phyloP scores from a whole-genome alignment of 1,140 invertebrate genomes.

The Tetramorium parvispinum region DNA sequence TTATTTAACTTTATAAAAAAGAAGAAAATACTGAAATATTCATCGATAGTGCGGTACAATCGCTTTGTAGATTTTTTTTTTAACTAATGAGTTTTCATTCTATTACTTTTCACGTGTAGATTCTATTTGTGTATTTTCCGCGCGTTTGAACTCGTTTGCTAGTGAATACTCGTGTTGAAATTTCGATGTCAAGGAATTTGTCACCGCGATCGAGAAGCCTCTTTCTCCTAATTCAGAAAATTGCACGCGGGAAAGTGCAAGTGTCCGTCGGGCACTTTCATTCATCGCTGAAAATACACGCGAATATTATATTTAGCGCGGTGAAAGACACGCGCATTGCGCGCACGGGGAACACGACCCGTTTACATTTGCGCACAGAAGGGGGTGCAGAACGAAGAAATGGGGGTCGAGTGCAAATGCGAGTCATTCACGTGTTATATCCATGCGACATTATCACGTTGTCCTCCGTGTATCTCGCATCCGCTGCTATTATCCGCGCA shows the following conservation, averaged over 20 bases:
- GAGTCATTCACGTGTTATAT: conserved; percentile 77
- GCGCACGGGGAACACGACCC: conserved; percentile 53
- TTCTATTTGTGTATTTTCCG: neutral
- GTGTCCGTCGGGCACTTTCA: conserved; percentile 72
- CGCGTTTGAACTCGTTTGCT: neutral
- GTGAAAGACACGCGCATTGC: conserved; percentile 50
- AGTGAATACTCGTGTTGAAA: neutral
- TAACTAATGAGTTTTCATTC: neutral
- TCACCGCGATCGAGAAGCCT: neutral
- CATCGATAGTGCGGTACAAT: neutral
- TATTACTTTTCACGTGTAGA: neutral
- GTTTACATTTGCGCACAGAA: conserved; percentile 46
- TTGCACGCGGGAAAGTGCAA: conserved; percentile 32
- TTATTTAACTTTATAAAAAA: neutral
- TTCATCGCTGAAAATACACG: conserved; percentile 82
- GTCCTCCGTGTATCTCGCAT: conserved; percentile 20
- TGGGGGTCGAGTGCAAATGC: conserved; percentile 64
- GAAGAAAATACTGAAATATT: neutral
- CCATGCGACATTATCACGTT: conserved; percentile 50
- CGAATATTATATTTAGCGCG: conserved; percentile 80
- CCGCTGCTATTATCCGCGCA: neutral
- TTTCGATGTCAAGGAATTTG: neutral
- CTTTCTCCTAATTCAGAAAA: conserved; percentile 24
- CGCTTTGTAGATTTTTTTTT: neutral
- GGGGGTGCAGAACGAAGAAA: conserved; percentile 68